Conservation (phyloP, 1,140 invertebrate species). For the Heliothis virescens region DNA sequence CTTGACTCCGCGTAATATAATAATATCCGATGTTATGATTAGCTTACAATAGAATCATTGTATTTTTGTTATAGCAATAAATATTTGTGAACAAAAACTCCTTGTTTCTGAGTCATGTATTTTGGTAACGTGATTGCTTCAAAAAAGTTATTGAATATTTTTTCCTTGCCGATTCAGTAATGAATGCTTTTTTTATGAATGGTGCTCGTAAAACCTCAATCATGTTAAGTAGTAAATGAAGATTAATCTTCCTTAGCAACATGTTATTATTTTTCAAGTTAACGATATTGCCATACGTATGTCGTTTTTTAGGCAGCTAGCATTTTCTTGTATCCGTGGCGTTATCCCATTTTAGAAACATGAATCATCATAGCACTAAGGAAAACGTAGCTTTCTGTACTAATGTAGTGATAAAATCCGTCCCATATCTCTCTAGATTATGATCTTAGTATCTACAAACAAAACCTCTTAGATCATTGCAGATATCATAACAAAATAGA, state of each 20-base stretch:
- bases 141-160: slow-evolving; percentile 20
- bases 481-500: too few species aligned
- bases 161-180: slow-evolving; percentile 6
- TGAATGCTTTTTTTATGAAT: not conserved
- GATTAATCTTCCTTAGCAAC: not conserved
- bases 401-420: too few species aligned
- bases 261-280: not conserved
- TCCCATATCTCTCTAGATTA: too few species aligned
- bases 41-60: slow-evolving; percentile 18
- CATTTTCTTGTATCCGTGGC: too few species aligned
- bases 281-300: not conserved
- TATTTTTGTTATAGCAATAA: slow-evolving; percentile 27
- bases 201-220: not conserved
- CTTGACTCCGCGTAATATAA: slow-evolving; percentile 33
- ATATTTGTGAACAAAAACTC: slow-evolving; percentile 21
- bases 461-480: too few species aligned
- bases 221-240: slow-evolving; percentile 9
- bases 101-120: slow-evolving; percentile 29
- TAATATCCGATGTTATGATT: slow-evolving; percentile 37
- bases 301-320: not conserved
- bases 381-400: too few species aligned
- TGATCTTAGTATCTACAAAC: too few species aligned
- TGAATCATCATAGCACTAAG: too few species aligned
- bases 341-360: too few species aligned
- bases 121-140: slow-evolving; percentile 6